A percentile compares a stretch with the other conserved stretches of the same genome.
Conservation (phyloP, 64 coral and sea anemone species). For the Dendronephthya gigantea region DNA sequence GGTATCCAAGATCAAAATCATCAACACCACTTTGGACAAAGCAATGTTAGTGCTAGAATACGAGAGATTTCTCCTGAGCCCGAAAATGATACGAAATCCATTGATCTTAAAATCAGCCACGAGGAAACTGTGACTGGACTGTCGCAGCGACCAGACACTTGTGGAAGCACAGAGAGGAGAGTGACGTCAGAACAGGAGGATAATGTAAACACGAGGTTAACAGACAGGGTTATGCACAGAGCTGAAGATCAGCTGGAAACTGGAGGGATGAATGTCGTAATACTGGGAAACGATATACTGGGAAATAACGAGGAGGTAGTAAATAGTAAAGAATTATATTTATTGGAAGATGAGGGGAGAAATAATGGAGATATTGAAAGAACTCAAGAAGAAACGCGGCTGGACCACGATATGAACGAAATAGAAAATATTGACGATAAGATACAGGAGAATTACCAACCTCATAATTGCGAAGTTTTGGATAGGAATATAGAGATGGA, state of each 20-base stretch:
- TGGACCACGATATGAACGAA: neutral
- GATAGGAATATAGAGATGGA: too few species aligned
- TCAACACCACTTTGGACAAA: too few species aligned
- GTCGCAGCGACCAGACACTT: too few species aligned
- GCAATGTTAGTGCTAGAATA: too few species aligned
- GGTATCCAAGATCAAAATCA: too few species aligned
- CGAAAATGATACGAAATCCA: too few species aligned
- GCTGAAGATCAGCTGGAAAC: too few species aligned
- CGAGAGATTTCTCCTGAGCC: too few species aligned
- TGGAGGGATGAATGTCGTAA: neutral
- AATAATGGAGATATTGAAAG: neutral
- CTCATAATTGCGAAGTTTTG: too few species aligned
- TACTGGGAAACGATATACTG: neutral
- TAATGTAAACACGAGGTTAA: too few species aligned
- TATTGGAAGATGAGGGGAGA: neutral
- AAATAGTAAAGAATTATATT: neutral
- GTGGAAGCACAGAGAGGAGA: neutral
- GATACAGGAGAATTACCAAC: neutral
- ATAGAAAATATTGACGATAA: neutral
- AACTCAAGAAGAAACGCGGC: neutral
- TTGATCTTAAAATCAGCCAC: too few species aligned
- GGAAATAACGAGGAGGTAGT: neutral
- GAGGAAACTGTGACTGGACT: too few species aligned
- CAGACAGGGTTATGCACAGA: neutral
- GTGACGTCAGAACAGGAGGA: neutral